Evolutionary conservation across 2,797 vertebrate genomes (phyloP).

Genomic region (Psittacula echo): DNA sequence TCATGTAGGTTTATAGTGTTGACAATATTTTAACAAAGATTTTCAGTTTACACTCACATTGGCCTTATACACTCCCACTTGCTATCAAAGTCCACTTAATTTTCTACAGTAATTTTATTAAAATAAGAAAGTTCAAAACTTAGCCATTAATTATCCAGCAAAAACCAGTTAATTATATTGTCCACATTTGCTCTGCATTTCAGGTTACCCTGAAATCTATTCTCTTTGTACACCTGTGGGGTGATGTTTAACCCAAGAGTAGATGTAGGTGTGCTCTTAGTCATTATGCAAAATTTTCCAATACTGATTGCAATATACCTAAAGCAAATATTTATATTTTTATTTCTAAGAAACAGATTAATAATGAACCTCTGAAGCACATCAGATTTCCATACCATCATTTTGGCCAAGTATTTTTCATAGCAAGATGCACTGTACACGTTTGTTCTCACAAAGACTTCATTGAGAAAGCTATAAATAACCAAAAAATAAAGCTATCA

Average conservation of each 20-base stretch:
- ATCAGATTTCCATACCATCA: background rate
- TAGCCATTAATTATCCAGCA: accelerated
- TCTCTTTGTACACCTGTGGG: background rate
- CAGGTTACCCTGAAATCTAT: background rate
- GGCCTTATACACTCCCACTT: background rate
- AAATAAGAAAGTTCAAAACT: background rate
- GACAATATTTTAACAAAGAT: background rate
- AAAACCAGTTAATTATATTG: background rate
- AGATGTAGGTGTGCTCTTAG: background rate
- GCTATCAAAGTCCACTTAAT: background rate
- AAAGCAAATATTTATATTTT: background rate
- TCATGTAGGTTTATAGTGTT: background rate
- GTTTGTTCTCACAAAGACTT: background rate
- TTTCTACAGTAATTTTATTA: background rate
- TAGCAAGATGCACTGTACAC: background rate
- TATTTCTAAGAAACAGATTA: background rate
- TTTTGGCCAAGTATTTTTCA: background rate
- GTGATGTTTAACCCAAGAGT: background rate
- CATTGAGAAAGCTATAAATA: background rate
- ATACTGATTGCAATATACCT: background rate
- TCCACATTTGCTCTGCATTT: background rate
- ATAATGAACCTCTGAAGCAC: background rate
- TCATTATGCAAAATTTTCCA: background rate
- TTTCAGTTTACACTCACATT: background rate
- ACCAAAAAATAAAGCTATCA: slow-evolving; percentile 6